A percentile compares a stretch with the other conserved stretches of the same genome.
Conservation (phyloP, 2,113 vertebrate species). For the Epinephelus lanceolatus region DNA sequence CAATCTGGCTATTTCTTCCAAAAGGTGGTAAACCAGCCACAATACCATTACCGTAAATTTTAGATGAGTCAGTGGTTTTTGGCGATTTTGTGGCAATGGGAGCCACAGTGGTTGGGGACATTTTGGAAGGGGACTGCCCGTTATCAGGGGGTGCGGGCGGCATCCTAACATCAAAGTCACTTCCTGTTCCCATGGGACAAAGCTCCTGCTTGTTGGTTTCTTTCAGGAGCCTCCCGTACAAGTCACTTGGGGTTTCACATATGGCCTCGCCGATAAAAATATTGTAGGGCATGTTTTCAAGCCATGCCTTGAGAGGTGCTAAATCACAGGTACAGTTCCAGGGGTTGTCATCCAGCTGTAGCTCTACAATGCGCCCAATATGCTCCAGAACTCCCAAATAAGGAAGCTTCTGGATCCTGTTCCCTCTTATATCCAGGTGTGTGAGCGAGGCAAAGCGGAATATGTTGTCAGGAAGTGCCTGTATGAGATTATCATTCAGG, state of each 20-base stretch:
- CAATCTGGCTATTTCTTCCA: constrained; percentile 91
- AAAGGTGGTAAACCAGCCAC: constrained; percentile 92
- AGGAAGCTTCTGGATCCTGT: constrained; percentile 96
- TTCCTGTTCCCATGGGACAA: constrained; percentile 95
- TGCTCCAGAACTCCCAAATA: constrained; percentile 98
- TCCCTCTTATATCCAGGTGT: constrained; percentile 98
- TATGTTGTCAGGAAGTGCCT: constrained; percentile 97
- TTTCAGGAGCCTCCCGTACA: constrained; percentile 96
- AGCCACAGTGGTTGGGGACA: constrained; percentile 87
- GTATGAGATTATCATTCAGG: constrained; percentile 98
- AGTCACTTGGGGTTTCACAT: constrained; percentile 96
- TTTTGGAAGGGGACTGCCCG: constrained; percentile 88
- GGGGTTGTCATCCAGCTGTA: constrained; percentile 98
- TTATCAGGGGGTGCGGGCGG: constrained; percentile 90
- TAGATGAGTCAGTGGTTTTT: constrained; percentile 95
- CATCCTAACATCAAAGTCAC: constrained; percentile 94
- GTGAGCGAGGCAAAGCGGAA: constrained; percentile 98
- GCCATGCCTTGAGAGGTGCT: constrained; percentile 96
- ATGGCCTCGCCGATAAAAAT: constrained; percentile 99
- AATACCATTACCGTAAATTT: constrained; percentile 96
- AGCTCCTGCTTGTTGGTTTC: constrained; percentile 98
- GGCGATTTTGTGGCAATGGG: constrained; percentile 91
- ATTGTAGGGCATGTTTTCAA: constrained; percentile 99
- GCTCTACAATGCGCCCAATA: constrained; percentile 95
- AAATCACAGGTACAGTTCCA: constrained; percentile 99